Conservation (phyloP, 2,888 invertebrate species). For the Hirtodrosophila confusa region DNA sequence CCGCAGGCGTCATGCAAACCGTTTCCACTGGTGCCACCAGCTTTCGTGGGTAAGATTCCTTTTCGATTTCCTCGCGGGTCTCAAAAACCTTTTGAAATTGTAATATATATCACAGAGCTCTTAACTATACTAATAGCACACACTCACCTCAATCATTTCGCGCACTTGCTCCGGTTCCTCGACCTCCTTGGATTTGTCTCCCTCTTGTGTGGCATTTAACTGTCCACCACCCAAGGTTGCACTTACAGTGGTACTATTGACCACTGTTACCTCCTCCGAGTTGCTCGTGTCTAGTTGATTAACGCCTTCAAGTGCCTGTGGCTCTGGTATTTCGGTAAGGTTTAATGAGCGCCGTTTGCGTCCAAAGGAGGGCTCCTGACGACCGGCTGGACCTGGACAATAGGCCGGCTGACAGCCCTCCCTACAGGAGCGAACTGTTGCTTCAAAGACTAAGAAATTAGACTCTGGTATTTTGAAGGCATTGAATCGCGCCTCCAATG, state of each 20-base stretch:
- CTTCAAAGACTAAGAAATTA: constrained; percentile 96
- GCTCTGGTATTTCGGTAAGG: constrained; percentile 60
- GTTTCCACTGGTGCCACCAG: constrained; percentile 88
- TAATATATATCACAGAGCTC: neutral
- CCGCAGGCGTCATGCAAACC: constrained; percentile 92
- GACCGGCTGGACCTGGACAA: constrained; percentile 91
- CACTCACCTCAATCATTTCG: constrained; percentile 93
- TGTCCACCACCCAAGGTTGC: constrained; percentile 72
- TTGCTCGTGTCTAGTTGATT: constrained; percentile 41
- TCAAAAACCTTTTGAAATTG: constrained; percentile 89
- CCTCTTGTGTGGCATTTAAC: constrained; percentile 63
- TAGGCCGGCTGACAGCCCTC: constrained; percentile 96
- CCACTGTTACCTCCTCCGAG: constrained; percentile 66
- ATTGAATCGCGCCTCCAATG: constrained; percentile 95
- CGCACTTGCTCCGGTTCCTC: constrained; percentile 90
- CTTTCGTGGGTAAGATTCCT: constrained; percentile 87
- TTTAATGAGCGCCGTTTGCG: constrained; percentile 86
- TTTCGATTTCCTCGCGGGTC: constrained; percentile 89
- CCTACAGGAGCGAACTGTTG: constrained; percentile 94
- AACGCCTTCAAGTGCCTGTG: constrained; percentile 44
- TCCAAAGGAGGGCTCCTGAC: constrained; percentile 93
- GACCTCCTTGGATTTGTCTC: constrained; percentile 61
- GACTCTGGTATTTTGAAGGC: constrained; percentile 98
- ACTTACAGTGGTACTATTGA: constrained; percentile 78
- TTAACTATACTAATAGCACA: no score